These are phyloP conservation scores for Aurelia sp. DNA, from an alignment of 30 jellyfish, hydroid and myxozoan genomes.

Conservation along the genomic window DNA sequence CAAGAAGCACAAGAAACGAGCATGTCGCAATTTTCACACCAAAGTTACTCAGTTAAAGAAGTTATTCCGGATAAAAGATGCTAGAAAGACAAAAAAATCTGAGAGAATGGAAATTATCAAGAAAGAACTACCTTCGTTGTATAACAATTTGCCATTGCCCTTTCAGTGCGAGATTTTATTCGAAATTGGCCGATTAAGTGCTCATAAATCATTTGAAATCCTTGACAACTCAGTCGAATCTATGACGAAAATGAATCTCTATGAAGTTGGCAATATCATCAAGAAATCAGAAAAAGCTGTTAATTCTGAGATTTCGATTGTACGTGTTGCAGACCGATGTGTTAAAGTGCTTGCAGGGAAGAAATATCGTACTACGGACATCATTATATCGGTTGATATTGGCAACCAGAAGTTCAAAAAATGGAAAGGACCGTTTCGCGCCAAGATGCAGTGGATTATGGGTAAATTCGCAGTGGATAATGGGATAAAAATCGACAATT, in stretches of 20 bases:
- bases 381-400: conserved; percentile 22
- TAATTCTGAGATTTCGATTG: conserved; percentile 22
- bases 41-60: conserved; percentile 36
- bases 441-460: conserved; percentile 66
- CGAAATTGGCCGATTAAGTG: conserved; percentile 70
- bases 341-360: conserved; percentile 73
- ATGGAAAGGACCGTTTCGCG: conserved; percentile 55
- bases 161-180: conserved; percentile 70
- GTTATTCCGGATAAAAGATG: conserved; percentile 6
- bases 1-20: conserved; percentile 6
- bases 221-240: conserved; percentile 46
- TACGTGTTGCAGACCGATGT: conserved; percentile 65
- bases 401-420: conserved; percentile 6
- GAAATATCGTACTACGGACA: conserved; percentile 44
- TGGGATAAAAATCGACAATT: conserved; percentile 51
- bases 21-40: conserved; percentile 37
- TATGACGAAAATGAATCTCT: conserved; percentile 45
- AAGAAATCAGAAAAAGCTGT: conserved; percentile 58
- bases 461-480: conserved; percentile 70
- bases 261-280: conserved; percentile 64
- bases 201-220: conserved; percentile 1
- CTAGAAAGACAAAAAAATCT: neutral
- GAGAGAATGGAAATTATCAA: conserved; percentile 12
- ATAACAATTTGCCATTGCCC: conserved; percentile 67
- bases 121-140: conserved; percentile 39